Conservation (phyloP, 2,113 vertebrate species). For the Dendrocopos noguchii region DNA sequence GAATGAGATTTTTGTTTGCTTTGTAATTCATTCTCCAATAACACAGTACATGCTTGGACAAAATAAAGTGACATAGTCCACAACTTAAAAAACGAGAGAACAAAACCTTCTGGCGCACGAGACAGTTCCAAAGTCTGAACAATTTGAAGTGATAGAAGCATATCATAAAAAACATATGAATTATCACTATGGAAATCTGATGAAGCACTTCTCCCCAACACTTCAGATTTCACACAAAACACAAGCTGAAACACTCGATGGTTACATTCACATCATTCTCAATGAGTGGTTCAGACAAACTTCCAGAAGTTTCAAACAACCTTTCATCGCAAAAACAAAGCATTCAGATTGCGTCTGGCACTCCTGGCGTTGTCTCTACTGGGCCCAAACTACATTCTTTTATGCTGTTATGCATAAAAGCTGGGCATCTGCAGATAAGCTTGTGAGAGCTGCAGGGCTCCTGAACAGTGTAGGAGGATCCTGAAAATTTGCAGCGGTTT, state of each 20-base stretch:
- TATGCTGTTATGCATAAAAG: neutral
- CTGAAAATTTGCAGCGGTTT: neutral
- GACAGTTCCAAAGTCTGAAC: neutral
- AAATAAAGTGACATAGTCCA: conserved; percentile 7
- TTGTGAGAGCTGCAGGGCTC: neutral
- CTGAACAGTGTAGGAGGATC: neutral
- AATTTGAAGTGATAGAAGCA: conserved; percentile 13
- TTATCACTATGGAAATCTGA: conserved; percentile 35
- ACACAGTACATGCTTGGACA: neutral
- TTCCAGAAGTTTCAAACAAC: neutral
- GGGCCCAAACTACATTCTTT: neutral
- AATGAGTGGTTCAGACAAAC: neutral
- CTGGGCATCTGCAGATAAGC: neutral
- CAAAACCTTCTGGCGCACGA: neutral
- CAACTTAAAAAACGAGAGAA: neutral
- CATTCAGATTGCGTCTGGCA: neutral
- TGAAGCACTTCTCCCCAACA: neutral
- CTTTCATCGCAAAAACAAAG: neutral
- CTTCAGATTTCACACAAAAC: conserved; percentile 39
- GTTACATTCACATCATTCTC: neutral
- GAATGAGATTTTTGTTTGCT: conserved; percentile 31
- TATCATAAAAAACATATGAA: neutral
- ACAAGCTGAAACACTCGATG: neutral
- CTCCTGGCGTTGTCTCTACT: neutral
- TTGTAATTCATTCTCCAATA: conserved; percentile 31